phyloP scores from a whole-genome alignment of 2,113 vertebrate genomes.

The Cynoglossus semilaevis region DNA sequence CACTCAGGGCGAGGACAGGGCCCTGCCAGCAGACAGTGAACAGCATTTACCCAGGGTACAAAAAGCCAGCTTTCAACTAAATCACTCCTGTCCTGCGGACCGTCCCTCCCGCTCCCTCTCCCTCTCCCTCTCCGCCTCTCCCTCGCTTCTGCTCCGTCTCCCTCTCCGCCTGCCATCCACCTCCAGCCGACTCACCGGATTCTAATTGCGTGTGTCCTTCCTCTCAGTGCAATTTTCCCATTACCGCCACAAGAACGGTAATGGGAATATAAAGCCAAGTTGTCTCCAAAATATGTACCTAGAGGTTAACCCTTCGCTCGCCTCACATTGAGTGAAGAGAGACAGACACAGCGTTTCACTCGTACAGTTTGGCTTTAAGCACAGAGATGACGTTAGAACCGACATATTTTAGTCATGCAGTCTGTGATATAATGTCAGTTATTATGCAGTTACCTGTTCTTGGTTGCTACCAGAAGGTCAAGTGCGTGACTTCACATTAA shows the following conservation, averaged over 20 bases:
- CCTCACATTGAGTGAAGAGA: constrained; percentile 28
- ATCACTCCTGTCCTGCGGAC: constrained; percentile 97
- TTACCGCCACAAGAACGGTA: constrained; percentile 90
- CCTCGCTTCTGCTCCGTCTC: constrained; percentile 34
- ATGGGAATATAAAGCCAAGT: constrained; percentile 89
- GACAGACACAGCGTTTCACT: constrained; percentile 4
- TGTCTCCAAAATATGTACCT: constrained; percentile 91
- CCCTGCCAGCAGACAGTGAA: constrained; percentile 78
- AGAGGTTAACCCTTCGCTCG: constrained; percentile 85
- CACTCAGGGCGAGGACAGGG: constrained; percentile 84
- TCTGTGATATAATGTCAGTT: no score
- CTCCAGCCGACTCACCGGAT: constrained; percentile 81
- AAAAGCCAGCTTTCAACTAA: constrained; percentile 95
- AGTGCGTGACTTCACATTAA: no score
- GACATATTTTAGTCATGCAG: no score
- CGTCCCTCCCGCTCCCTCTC: constrained; percentile 27
- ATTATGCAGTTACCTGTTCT: no score
- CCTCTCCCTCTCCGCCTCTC: constrained; percentile 37
- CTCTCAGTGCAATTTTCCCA: constrained; percentile 98
- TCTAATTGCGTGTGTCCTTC: constrained; percentile 99
- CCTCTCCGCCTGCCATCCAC: constrained; percentile 59
- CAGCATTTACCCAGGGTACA: constrained; percentile 52
- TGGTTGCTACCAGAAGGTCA: no score
- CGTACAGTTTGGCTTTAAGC: no score
- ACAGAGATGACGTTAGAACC: no score